Conservation (phyloP, 2,113 vertebrate species). For the Perccottus glenii region DNA sequence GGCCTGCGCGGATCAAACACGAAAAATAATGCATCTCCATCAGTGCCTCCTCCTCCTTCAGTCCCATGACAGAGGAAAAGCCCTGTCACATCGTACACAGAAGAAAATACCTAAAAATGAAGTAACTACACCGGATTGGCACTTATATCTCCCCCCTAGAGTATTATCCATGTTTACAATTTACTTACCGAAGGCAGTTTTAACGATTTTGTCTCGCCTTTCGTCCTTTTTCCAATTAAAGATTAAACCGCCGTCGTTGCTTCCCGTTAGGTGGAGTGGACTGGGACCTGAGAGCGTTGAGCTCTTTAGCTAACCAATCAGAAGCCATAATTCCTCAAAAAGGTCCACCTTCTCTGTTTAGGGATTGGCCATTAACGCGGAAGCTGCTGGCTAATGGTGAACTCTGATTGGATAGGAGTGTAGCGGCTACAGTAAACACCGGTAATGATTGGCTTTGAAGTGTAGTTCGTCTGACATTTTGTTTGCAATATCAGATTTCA, state of each 20-base stretch:
- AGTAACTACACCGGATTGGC: neutral
- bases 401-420: constrained; percentile 52
- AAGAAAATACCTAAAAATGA: neutral
- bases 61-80: constrained; percentile 74
- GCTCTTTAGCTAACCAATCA: constrained; percentile 56
- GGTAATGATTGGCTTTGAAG: constrained; percentile 56
- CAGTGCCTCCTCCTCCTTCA: constrained; percentile 55
- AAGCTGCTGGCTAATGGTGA: constrained; percentile 24
- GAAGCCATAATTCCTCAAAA: rapidly evolving
- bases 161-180: rapidly evolving
- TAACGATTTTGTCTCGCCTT: constrained; percentile 39
- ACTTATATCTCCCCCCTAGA: rapidly evolving
- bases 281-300: neutral
- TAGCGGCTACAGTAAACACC: constrained; percentile 41
- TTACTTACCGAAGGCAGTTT: constrained; percentile 57
- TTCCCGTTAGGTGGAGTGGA: constrained; percentile 67
- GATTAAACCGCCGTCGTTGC: constrained; percentile 50
- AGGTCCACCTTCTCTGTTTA: constrained; percentile 30
- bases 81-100: constrained; percentile 23
- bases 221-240: constrained; percentile 49
- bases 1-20: constrained; percentile 38
- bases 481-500: constrained; percentile 75
- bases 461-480: constrained; percentile 75
- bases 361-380: constrained; percentile 59
- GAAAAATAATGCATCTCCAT: constrained; percentile 32